Percentiles rank a stretch among this genome's conserved stretches.
Evolutionary conservation across 2,888 invertebrate genomes (phyloP).

Genomic region (Kuschelorhynchus macadamiae): DNA sequence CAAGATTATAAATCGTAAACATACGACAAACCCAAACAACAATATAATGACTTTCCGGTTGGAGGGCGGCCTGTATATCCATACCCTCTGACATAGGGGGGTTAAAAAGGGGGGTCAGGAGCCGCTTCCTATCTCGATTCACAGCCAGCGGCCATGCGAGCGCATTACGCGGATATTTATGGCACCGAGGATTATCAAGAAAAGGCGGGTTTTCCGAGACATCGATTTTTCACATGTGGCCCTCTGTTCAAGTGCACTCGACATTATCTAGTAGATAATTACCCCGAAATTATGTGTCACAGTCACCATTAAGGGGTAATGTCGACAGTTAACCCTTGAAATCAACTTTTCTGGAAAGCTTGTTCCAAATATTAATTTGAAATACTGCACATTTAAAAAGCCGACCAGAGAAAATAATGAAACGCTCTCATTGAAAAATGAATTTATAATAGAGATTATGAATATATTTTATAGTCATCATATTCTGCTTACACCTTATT

Average conservation of each 20-base stretch:
- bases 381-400: too few species aligned
- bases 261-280: constrained; percentile 54
- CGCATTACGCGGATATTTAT: constrained; percentile 68
- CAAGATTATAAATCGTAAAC: constrained; percentile 28
- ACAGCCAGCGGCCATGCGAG: constrained; percentile 68
- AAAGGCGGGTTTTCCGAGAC: constrained; percentile 66
- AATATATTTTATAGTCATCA: too few species aligned
- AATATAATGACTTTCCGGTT: constrained; percentile 51
- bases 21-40: constrained; percentile 44
- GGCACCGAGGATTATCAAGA: constrained; percentile 67
- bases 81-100: constrained; percentile 50
- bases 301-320: constrained; percentile 37
- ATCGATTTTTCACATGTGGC: constrained; percentile 68
- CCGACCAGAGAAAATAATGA: too few species aligned
- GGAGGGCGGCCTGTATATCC: constrained; percentile 50
- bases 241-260: constrained; percentile 59
- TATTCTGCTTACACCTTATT: too few species aligned
- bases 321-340: constrained; percentile 20
- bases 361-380: neutral
- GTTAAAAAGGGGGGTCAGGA: constrained; percentile 31
- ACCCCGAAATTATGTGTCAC: constrained; percentile 52
- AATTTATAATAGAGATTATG: too few species aligned
- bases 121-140: constrained; percentile 65
- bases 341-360: constrained; percentile 27
- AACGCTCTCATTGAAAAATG: too few species aligned